These are phyloP conservation scores for Diloba caeruleocephala DNA, from an alignment of 2,888 invertebrate genomes.

Conservation along the genomic window DNA sequence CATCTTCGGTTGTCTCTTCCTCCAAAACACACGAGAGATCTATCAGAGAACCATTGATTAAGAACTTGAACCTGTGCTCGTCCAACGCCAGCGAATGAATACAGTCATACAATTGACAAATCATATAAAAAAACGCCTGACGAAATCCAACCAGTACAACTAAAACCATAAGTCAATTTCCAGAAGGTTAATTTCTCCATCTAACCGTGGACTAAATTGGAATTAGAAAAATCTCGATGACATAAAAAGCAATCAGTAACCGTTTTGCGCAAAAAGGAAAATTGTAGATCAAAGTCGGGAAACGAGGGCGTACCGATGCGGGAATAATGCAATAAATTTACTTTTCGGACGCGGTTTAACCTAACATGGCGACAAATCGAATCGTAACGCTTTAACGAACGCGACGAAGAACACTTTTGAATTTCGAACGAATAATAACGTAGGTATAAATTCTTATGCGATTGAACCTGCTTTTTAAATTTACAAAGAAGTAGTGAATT, in stretches of 20 bases:
- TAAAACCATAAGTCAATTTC: conserved; percentile 37
- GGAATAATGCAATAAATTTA: conserved; percentile 79
- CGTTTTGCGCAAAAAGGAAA: conserved; percentile 64
- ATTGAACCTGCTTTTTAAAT: conserved; percentile 1
- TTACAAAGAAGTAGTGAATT: conserved; percentile 20
- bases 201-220: conserved; percentile 42
- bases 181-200: conserved; percentile 48
- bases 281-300: conserved; percentile 74
- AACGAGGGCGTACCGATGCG: conserved; percentile 70
- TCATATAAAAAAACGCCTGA: not conserved
- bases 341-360: conserved; percentile 67
- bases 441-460: conserved; percentile 11
- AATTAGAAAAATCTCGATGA: conserved; percentile 66
- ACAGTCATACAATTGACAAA: too few relatives aligned
- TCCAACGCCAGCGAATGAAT: too few relatives aligned
- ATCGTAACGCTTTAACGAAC: conserved; percentile 73
- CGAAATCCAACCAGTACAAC: conserved; percentile 1
- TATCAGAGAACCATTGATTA: too few relatives aligned
- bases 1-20: too few relatives aligned
- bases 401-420: conserved; percentile 59
- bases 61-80: too few relatives aligned
- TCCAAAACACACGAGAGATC: too few relatives aligned
- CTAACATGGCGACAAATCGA: conserved; percentile 80
- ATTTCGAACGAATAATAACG: conserved; percentile 61
- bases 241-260: conserved; percentile 70